phyloP scores from a whole-genome alignment of 2,888 invertebrate species.

The Branchellion lobata region DNA sequence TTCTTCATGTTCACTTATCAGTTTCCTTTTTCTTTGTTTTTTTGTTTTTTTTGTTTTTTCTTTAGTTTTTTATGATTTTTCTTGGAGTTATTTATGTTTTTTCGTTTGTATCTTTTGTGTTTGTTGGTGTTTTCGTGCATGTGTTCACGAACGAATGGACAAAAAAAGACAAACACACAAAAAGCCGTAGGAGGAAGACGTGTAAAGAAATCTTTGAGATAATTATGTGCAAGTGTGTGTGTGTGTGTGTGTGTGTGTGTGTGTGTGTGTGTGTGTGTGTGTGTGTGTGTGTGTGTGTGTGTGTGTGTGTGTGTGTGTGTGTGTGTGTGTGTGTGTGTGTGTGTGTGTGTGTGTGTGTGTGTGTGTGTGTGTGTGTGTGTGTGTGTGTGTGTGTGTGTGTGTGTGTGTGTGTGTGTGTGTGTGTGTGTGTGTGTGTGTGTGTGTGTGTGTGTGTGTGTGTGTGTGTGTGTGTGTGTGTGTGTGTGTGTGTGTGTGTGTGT shows the following conservation, averaged over 20 bases:
- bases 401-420: conserved; percentile 23
- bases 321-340: conserved; percentile 23
- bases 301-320: background rate
- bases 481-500: conserved; percentile 23
- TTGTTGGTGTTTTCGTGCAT: no score
- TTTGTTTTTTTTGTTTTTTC: no score
- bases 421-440: conserved; percentile 23
- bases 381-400: conserved; percentile 23
- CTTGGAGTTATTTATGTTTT: no score
- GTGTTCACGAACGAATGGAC: no score
- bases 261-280: conserved; percentile 35
- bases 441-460: conserved; percentile 23
- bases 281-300: conserved; percentile 11
- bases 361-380: conserved; percentile 18
- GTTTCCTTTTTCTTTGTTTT: no score
- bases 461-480: conserved; percentile 23
- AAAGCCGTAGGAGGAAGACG: no score
- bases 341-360: conserved; percentile 16
- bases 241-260: conserved; percentile 36
- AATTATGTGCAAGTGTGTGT: background rate
- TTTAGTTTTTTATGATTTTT: no score
- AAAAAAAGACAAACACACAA: no score
- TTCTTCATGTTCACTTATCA: no score
- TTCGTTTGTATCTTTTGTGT: no score
- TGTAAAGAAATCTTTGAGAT: no score